phyloP scores from a whole-genome alignment of 2,113 vertebrate species.

The Meleagris gallopavo region DNA sequence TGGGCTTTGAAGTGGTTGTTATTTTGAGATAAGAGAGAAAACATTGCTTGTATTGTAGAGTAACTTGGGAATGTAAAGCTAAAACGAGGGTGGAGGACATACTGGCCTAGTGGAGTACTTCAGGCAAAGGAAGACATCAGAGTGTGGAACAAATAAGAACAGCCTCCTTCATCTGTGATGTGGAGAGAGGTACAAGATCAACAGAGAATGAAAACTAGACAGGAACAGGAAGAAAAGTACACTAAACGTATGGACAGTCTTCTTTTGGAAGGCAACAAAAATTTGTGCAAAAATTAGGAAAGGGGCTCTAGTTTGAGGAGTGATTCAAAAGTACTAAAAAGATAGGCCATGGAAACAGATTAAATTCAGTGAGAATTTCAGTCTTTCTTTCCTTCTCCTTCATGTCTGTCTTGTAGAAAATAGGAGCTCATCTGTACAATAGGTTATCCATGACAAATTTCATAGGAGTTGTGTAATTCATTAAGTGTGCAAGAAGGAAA shows the following conservation, averaged over 20 bases:
- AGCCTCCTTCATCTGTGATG: neutral
- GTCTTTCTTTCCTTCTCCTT: neutral
- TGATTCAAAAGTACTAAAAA: neutral
- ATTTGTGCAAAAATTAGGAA: neutral
- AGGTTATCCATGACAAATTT: neutral
- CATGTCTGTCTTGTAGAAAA: neutral
- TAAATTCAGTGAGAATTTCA: neutral
- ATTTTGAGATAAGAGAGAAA: neutral
- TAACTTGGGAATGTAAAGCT: neutral
- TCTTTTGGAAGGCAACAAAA: neutral
- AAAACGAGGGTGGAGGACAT: neutral
- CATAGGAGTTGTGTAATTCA: neutral
- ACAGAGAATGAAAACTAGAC: neutral
- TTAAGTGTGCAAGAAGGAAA: neutral
- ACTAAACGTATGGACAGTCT: neutral
- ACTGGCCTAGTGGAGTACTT: neutral
- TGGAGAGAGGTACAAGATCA: neutral
- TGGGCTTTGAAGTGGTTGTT: neutral
- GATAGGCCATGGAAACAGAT: neutral
- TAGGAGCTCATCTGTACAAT: neutral
- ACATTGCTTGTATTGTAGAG: neutral
- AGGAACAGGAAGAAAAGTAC: neutral
- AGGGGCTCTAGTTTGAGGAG: neutral
- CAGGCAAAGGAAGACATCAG: neutral
- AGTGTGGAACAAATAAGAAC: neutral